Conservation (phyloP, 2,888 invertebrate genomes). For the Eupithecia subfuscata region DNA sequence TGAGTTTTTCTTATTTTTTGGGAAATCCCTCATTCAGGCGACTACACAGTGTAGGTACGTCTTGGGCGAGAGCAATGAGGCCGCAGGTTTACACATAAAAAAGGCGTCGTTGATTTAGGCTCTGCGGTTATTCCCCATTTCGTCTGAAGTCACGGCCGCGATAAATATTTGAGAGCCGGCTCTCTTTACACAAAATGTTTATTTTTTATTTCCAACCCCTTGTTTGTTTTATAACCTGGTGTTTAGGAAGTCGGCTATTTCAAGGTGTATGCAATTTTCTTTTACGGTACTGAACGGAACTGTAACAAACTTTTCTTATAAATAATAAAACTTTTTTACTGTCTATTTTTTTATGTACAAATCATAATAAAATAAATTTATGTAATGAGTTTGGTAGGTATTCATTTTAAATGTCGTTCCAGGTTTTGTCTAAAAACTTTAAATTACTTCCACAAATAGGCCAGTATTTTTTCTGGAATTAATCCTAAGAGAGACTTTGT, state of each 20-base stretch:
- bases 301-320: not conserved
- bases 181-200: constrained; percentile 37
- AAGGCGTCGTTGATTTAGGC: constrained; percentile 34
- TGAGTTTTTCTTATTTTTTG: no score
- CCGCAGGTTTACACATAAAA: constrained; percentile 16
- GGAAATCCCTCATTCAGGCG: no score
- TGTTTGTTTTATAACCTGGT: constrained; percentile 36
- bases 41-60: not conserved
- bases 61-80: not conserved
- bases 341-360: no score
- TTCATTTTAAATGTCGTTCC: not conserved
- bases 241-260: not conserved
- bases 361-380: not conserved
- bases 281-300: not conserved
- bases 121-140: constrained; percentile 30
- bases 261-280: constrained; percentile 2
- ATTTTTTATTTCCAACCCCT: constrained; percentile 39
- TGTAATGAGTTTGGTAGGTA: not conserved
- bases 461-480: constrained; percentile 5
- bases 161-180: constrained; percentile 40
- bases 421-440: not conserved
- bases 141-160: constrained; percentile 33
- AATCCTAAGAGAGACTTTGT: constrained; percentile 8
- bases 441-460: constrained; percentile 10
- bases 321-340: no score